Conservation (phyloP, 2,888 invertebrate genomes). For the Baccha elongata region DNA sequence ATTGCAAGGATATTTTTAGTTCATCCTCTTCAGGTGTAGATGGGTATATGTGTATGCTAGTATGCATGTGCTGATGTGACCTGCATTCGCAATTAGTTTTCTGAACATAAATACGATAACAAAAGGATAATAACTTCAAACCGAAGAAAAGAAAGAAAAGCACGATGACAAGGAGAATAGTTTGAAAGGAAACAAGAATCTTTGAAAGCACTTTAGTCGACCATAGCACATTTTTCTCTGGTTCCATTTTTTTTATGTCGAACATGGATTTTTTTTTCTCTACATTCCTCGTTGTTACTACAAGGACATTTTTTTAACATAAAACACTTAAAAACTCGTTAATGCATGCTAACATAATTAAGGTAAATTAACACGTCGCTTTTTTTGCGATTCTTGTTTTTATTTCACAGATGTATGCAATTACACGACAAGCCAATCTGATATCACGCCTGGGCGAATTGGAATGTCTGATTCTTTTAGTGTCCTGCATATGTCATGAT, state of each 20-base stretch:
- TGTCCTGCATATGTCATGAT: slow-evolving; percentile 92
- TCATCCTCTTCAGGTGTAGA: slow-evolving; percentile 23
- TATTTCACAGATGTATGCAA: slow-evolving; percentile 88
- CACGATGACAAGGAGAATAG: slow-evolving; percentile 9
- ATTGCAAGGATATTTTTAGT: slow-evolving; percentile 67
- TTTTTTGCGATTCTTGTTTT: slow-evolving; percentile 6
- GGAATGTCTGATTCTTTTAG: slow-evolving; percentile 89
- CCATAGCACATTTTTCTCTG: slow-evolving; percentile 18
- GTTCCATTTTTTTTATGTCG: slow-evolving; percentile 12
- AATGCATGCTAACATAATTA: slow-evolving; percentile 27
- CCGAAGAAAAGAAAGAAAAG: slow-evolving; percentile 31
- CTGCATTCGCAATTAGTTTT: slow-evolving; percentile 63
- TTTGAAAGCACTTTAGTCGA: slow-evolving; percentile 55
- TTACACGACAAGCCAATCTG: slow-evolving; percentile 89
- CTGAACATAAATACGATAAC: slow-evolving; percentile 50
- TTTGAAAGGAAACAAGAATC: slow-evolving; percentile 43
- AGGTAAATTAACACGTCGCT: slow-evolving; percentile 26
- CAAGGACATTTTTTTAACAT: slow-evolving; percentile 43
- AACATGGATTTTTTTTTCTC: background rate
- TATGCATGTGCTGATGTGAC: slow-evolving; percentile 41
- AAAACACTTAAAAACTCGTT: slow-evolving; percentile 20
- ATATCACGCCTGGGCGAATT: slow-evolving; percentile 88
- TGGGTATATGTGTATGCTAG: slow-evolving; percentile 2
- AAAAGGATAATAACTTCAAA: slow-evolving; percentile 61
- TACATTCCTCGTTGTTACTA: slow-evolving; percentile 8